Percentiles rank a stretch among this genome's conserved stretches.
These are phyloP conservation scores for Menura novaehollandiae DNA, from an alignment of 2,113 vertebrate species.

Conservation along the genomic window DNA sequence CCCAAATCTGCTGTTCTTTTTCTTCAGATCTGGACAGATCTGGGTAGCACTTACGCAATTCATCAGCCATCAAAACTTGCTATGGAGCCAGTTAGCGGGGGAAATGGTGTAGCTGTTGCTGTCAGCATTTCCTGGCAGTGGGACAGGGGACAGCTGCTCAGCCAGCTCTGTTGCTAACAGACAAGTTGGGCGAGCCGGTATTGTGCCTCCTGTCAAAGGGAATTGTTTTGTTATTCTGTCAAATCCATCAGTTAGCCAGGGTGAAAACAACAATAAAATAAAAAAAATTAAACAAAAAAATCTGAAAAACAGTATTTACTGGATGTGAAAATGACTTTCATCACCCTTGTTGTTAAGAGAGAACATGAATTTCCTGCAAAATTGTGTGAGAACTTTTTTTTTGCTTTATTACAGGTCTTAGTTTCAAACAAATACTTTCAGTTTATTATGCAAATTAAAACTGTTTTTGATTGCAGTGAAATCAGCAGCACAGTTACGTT, in stretches of 20 bases:
- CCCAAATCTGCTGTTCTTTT: background rate
- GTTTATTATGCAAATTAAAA: slow-evolving; percentile 11
- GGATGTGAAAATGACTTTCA: background rate
- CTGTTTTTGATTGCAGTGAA: background rate
- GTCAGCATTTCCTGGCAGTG: slow-evolving; percentile 39
- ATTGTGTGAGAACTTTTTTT: background rate
- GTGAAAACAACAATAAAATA: background rate
- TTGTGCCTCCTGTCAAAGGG: slow-evolving; percentile 26
- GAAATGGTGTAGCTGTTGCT: slow-evolving; percentile 35
- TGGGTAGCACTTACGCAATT: slow-evolving; percentile 18
- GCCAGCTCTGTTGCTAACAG: slow-evolving; percentile 16
- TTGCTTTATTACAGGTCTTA: background rate
- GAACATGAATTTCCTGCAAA: background rate
- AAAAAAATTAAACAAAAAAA: background rate
- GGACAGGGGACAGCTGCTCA: slow-evolving; percentile 54
- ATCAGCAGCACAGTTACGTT: background rate
- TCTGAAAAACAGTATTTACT: background rate
- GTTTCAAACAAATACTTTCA: background rate
- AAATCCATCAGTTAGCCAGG: background rate
- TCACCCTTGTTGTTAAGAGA: background rate
- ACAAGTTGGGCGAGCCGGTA: background rate
- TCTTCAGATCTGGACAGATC: background rate
- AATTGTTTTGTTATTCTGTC: background rate
- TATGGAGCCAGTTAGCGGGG: background rate
- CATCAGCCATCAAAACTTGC: background rate